Base-by-base conservation (phyloP, 2,888 invertebrate genomes). In the Hydraecia micacea region DNA sequence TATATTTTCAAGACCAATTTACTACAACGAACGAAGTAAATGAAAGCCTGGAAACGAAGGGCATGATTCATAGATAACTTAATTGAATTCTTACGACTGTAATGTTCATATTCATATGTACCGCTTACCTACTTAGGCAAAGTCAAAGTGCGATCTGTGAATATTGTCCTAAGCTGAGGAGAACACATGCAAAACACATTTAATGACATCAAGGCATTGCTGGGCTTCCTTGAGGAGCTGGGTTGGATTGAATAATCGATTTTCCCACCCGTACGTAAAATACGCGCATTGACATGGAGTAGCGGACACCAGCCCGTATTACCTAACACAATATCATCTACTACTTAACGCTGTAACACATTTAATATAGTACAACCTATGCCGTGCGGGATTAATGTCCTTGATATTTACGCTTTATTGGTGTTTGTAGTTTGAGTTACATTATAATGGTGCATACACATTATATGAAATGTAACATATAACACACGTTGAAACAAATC, bases 151-250 rank as follows among this genome's bases (percentile, higher is more conserved):
- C 8, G 15, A 52, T 52, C 69, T 52, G 15, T 52, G 13, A 49
- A 52, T 21, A 18, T 28, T 67, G 11, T 21, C 11, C 62, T 75
- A 62, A 49, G 28, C 25, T 39, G 74, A 28, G n/a, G n/a, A 42
- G 6, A 62, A 74, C 28, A 75, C 39, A 21, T 75, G 55, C 15
- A 28, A 46, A 76, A 55, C 11, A 55, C 32, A 46, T 77, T 46
- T 65, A 28, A 65, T n/a, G 4, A n/a, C 6, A 13, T 13, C 13
- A 58, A 58, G 58, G 5, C 11, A 25, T 55, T 55, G 55, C 25
- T 52, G 21, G 52, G 7, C 21, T 52, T 21, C 21, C 7, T 49
- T 49, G 52, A 52, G 8, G 52, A 52, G 49, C 21, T 52, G 52
- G 21, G 52, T 7, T 52, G 52, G 21, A 52, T 52, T 52, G 52